Percentiles rank a stretch among this genome's conserved stretches.
These are phyloP conservation scores for Beroe ovata DNA, from an alignment of 37 sponge, comb jelly and placozoan species.

Conservation along the genomic window DNA sequence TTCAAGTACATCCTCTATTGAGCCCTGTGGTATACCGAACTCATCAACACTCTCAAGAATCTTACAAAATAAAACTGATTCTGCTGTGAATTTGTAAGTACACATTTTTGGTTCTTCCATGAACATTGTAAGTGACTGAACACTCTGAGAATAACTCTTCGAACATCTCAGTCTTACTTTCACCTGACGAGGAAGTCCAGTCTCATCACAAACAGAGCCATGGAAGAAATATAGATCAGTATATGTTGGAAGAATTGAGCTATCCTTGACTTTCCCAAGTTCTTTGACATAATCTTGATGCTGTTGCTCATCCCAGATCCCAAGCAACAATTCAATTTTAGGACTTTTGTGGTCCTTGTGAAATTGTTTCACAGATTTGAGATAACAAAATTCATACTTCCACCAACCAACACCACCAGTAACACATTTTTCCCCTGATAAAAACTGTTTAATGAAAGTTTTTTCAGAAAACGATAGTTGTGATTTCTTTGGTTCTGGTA, in stretches of 20 bases:
- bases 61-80: constrained; percentile 51
- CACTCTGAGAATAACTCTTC: neutral
- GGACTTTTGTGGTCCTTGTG: constrained; percentile 15
- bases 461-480: constrained; percentile 39
- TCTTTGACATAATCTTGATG: constrained; percentile 16
- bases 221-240: constrained; percentile 32
- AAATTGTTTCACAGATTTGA: constrained; percentile 45
- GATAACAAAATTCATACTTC: constrained; percentile 68
- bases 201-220: constrained; percentile 31
- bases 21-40: constrained; percentile 7
- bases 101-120: constrained; percentile 51
- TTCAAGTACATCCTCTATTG: neutral
- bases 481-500: constrained; percentile 28
- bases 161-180: constrained; percentile 10
- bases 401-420: constrained; percentile 67
- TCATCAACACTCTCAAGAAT: constrained; percentile 34
- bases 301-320: constrained; percentile 28
- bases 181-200: constrained; percentile 50
- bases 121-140: constrained; percentile 41
- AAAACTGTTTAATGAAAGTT: neutral
- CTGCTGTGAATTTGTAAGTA: constrained; percentile 45
- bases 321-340: constrained; percentile 32
- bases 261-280: neutral
- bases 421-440: constrained; percentile 28
- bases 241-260: neutral